Evolutionary conservation across 2,888 invertebrate species (phyloP).

Genomic region (Mythimna albipuncta): DNA sequence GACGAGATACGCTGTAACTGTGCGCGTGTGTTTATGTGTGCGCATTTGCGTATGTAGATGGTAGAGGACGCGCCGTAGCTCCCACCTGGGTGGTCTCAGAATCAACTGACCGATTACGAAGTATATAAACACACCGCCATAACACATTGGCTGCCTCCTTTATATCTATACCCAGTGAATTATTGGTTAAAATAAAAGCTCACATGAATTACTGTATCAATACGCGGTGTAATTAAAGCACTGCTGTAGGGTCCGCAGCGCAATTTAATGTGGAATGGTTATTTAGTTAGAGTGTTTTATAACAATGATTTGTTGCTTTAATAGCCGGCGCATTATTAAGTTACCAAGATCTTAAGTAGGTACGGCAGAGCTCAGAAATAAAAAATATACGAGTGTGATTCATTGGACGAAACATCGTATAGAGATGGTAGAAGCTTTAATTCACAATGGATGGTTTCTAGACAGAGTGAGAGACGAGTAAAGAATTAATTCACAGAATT

Average conservation of each 20-base stretch:
- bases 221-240: slow-evolving; percentile 81
- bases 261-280: slow-evolving; percentile 60
- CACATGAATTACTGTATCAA: slow-evolving; percentile 80
- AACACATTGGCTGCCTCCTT: slow-evolving; percentile 72
- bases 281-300: slow-evolving; percentile 55
- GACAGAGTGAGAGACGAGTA: slow-evolving; percentile 9
- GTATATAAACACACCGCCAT: slow-evolving; percentile 77
- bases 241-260: slow-evolving; percentile 63
- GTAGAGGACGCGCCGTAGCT: slow-evolving; percentile 72
- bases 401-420: slow-evolving; percentile 1
- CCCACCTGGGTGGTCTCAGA: slow-evolving; percentile 87
- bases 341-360: slow-evolving; percentile 46
- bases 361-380: background rate
- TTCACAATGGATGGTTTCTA: slow-evolving; percentile 39
- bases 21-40: slow-evolving; percentile 60
- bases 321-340: slow-evolving; percentile 46
- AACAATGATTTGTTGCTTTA: slow-evolving; percentile 38
- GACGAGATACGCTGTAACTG: slow-evolving; percentile 65
- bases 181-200: slow-evolving; percentile 84
- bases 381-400: slow-evolving; percentile 15
- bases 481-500: slow-evolving; percentile 51
- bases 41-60: slow-evolving; percentile 62
- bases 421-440: slow-evolving; percentile 1
- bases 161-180: slow-evolving; percentile 76
- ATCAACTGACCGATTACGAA: slow-evolving; percentile 83